Base-by-base conservation (phyloP, 2,113 vertebrate species). In the Herpetotheres cachinnans region DNA sequence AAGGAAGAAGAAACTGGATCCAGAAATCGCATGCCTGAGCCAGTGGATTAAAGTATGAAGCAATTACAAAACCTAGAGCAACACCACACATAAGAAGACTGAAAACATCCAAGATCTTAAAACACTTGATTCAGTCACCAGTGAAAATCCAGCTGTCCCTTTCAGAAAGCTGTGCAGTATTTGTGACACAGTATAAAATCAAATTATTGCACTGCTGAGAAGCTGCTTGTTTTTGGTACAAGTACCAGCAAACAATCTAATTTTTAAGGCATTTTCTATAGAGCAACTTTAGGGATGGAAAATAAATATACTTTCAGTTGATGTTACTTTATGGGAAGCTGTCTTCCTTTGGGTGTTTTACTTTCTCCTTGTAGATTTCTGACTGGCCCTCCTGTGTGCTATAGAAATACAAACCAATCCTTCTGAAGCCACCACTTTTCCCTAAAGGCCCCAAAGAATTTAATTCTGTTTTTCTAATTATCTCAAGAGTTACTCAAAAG, bases 401-500 rank as follows among this genome's bases (percentile, higher is more conserved):
- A 46, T 0, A 83, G 63, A 88, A 80, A 92, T 32, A 86, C 32
- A 93, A 83, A 86, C 78, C 85, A 93, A 80, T 66, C 78, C 70
- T 87, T 70, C 50, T 5, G n/a, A 94, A 87, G 49, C n/a, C 38
- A 92, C 70, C 52, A 46, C 40, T 91, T 80, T 65, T 65, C 30
- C 73, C 49, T 46, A n/a, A 78, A 66, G 44, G n/a, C 18, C 21
- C 10, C 81, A 72, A 71, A 79, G 24, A 91, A 79, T 89, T 76
- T 89, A 84, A 79, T 85, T 86, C 63, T 66, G 46, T 14, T 87
- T 82, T 93, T 72, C 61, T 62, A 95, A 86, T 91, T 82, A 94
- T 76, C 67, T 85, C 36, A 88, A 55, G 26, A 84, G 52, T 82
- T 91, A 92, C 49, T 82, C 55, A 79, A 89, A 93, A 86, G 34